phyloP scores from a whole-genome alignment of 2,888 invertebrate species.

The Scelioninae gen. 2 region DNA sequence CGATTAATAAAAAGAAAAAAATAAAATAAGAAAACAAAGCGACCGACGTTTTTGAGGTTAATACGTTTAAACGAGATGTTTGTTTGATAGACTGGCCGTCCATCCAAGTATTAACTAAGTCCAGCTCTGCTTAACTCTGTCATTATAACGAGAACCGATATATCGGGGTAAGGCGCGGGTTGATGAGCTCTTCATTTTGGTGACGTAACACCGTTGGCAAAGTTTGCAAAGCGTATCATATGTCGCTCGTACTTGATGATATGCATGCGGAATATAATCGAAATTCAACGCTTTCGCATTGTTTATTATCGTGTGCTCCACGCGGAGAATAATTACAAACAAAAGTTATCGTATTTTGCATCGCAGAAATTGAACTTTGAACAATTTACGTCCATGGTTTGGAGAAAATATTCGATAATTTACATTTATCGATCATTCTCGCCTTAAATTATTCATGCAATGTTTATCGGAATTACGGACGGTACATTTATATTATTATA shows the following conservation, averaged over 20 bases:
- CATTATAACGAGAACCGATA: constrained; percentile 32
- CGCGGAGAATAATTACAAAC: background rate
- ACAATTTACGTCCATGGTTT: too few relatives aligned
- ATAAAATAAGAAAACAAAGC: constrained; percentile 2
- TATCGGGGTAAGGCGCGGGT: constrained; percentile 15
- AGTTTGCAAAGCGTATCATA: constrained; percentile 23
- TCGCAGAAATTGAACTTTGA: too few relatives aligned
- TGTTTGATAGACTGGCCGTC: constrained; percentile 41
- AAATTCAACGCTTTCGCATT: constrained; percentile 3
- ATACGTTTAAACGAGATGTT: constrained; percentile 39
- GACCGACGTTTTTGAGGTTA: constrained; percentile 19
- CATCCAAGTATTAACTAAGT: constrained; percentile 46
- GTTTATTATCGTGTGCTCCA: background rate
- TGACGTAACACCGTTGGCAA: constrained; percentile 19
- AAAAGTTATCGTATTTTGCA: background rate
- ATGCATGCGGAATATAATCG: constrained; percentile 9
- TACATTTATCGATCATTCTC: too few relatives aligned
- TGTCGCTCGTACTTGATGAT: constrained; percentile 15
- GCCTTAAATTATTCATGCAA: too few relatives aligned
- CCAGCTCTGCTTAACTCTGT: constrained; percentile 39
- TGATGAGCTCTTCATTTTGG: constrained; percentile 40
- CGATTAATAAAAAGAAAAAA: too few relatives aligned
- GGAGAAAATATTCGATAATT: too few relatives aligned
- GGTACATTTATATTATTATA: too few relatives aligned
- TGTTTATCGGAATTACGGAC: too few relatives aligned